phyloP scores from a whole-genome alignment of 2,888 invertebrate genomes.

The Dastarcus helophoroides region DNA sequence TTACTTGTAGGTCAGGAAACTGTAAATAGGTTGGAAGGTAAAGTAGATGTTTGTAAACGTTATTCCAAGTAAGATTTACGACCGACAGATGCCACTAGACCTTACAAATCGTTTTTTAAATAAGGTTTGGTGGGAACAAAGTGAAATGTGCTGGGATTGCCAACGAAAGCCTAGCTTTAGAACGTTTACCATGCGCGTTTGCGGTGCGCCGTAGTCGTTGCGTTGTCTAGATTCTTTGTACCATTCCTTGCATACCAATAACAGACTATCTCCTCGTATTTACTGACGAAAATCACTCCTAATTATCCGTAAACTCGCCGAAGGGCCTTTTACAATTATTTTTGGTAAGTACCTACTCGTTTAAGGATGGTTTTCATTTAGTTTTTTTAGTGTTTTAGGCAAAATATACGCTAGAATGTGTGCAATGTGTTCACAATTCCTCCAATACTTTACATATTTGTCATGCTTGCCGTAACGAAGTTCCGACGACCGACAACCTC shows the following conservation, averaged over 20 bases:
- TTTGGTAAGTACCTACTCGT: constrained; percentile 60
- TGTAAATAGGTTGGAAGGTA: too few species aligned
- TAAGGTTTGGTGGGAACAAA: too few species aligned
- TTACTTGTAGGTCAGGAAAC: too few species aligned
- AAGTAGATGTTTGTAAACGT: too few species aligned
- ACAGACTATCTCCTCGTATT: constrained; percentile 61
- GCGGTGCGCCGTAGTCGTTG: constrained; percentile 73
- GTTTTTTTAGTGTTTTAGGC: constrained; percentile 45
- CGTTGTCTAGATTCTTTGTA: constrained; percentile 96
- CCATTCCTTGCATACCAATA: constrained; percentile 93
- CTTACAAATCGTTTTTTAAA: too few species aligned
- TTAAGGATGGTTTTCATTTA: constrained; percentile 50
- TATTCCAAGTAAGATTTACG: too few species aligned
- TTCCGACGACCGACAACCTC: constrained; percentile 34
- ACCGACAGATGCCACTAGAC: too few species aligned
- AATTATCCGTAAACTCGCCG: constrained; percentile 51
- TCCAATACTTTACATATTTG: constrained; percentile 70
- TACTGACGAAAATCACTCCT: constrained; percentile 57
- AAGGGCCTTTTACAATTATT: constrained; percentile 51
- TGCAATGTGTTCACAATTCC: constrained; percentile 64
- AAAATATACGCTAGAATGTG: constrained; percentile 58
- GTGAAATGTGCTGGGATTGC: constrained; percentile 17
- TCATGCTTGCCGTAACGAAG: constrained; percentile 54
- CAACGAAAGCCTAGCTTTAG: constrained; percentile 41
- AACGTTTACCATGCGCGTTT: constrained; percentile 64